Evolutionary conservation across 2,888 invertebrate species (phyloP), one percentile per base, ranked within the genome.

Genomic region (Anticlea derivata): DNA sequence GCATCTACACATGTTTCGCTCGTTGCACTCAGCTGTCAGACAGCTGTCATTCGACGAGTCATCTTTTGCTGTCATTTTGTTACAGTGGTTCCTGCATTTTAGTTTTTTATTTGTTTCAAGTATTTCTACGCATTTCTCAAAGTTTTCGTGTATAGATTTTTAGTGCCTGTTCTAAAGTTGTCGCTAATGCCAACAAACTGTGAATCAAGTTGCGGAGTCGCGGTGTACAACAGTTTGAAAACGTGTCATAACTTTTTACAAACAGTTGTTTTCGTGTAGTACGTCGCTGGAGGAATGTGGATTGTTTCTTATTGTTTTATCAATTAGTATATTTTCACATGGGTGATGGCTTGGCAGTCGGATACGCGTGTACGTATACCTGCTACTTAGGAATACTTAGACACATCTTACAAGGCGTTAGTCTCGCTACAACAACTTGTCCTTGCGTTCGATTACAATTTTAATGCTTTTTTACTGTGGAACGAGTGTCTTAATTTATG

Each of bases 321-420:
- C 37, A 83, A 83, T 77, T 83, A 84, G 88, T 87, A 75, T 73
- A 80, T 76, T 78, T 83, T 83, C 88, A 83, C 85, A 89, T 90
- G 89, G 89, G 89, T 89, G 83, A 90, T 90, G 90, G 90, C 90
- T 89, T 90, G 90, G 90, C 90, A 89, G 82, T 83, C 86, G 83
- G 90, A 89, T 81, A 85, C 86, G 76, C 89, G 86, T 86, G 90
- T 90, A 81, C 85, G 90, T 83, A 59, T 40, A 46, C 50, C 51
- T 31, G 33, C 29, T 44, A 45, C 49, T 58, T 26, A 55, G 12
- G 26, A 20, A 59, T 55, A 43, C 47, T 35, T 34, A 37, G 37
- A 17, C 27, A 20, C 26, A 17, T 29, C 27, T 41, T 38, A 34
- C 35, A 17, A 23, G 33, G 20, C 38, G 17, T 6, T 8, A 30